phyloP scores from a whole-genome alignment of 2,113 vertebrate genomes.

The Galemys pyrenaicus region DNA sequence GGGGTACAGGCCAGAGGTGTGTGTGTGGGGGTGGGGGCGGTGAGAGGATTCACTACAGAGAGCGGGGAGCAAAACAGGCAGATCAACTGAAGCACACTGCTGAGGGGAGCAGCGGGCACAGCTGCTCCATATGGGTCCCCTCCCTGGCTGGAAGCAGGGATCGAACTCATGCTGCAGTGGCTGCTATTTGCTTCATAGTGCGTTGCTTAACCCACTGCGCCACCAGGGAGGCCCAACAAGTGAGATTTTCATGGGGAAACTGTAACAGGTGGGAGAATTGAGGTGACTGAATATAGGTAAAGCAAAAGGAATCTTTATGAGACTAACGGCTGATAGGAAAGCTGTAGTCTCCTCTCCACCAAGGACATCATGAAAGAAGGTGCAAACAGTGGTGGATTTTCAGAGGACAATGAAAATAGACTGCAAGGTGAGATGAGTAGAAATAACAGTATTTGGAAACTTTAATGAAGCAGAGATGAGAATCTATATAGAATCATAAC shows the following conservation, averaged over 20 bases:
- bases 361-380: not conserved
- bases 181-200: no score
- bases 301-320: not conserved
- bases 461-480: not conserved
- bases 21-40: no score
- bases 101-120: no score
- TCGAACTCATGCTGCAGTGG: no score
- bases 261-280: not conserved
- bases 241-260: conserved; percentile 1
- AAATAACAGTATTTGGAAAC: not conserved
- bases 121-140: no score
- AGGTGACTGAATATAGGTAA: not conserved
- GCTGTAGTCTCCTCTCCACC: not conserved
- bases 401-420: not conserved
- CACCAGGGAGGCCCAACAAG: no score
- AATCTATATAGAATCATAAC: not conserved
- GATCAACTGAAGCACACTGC: no score
- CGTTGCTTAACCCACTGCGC: no score
- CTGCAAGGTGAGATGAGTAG: not conserved
- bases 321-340: not conserved
- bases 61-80: no score
- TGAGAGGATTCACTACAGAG: no score
- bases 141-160: no score
- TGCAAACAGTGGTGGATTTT: not conserved
- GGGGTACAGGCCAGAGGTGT: no score